These are phyloP conservation scores for Drosophila kanapiae DNA, from an alignment of 1,140 invertebrate genomes.

Conservation along the genomic window DNA sequence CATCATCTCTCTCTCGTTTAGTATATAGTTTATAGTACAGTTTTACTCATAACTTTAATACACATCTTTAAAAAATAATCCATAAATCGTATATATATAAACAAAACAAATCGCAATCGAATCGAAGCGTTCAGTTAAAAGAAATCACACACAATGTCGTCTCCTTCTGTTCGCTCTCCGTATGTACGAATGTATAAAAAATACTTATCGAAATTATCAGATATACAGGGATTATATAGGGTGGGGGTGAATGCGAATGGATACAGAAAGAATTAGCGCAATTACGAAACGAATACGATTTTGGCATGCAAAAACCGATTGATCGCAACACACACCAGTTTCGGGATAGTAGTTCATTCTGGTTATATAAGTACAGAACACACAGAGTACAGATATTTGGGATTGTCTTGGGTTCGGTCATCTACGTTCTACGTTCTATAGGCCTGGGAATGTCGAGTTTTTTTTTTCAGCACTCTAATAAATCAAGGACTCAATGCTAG, in stretches of 20 bases:
- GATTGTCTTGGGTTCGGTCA: constrained; percentile 61
- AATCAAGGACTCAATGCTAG: constrained; percentile 70
- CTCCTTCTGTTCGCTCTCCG: constrained; percentile 26
- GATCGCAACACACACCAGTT: constrained; percentile 38
- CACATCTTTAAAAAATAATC: constrained; percentile 78
- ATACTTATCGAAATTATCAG: constrained; percentile 77
- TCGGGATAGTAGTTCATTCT: constrained; percentile 33
- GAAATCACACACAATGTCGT: constrained; percentile 68
- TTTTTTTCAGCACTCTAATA: constrained; percentile 30
- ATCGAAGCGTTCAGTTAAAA: constrained; percentile 67
- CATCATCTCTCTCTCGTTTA: constrained; percentile 39
- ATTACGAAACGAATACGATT: constrained; percentile 60
- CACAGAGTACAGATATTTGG: constrained; percentile 49
- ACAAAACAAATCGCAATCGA: constrained; percentile 80
- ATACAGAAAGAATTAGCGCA: constrained; percentile 41
- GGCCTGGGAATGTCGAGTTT: constrained; percentile 66
- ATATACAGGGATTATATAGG: constrained; percentile 18
- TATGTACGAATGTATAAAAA: constrained; percentile 64
- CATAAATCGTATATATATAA: constrained; percentile 68
- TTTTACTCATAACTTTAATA: constrained; percentile 79
- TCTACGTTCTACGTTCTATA: constrained; percentile 50
- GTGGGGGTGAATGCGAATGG: not conserved
- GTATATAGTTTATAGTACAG: constrained; percentile 67
- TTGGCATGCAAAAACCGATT: constrained; percentile 67
- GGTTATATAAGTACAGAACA: constrained; percentile 55